phyloP scores from a whole-genome alignment of 2,888 invertebrate genomes.

The Rhagonycha fulva region DNA sequence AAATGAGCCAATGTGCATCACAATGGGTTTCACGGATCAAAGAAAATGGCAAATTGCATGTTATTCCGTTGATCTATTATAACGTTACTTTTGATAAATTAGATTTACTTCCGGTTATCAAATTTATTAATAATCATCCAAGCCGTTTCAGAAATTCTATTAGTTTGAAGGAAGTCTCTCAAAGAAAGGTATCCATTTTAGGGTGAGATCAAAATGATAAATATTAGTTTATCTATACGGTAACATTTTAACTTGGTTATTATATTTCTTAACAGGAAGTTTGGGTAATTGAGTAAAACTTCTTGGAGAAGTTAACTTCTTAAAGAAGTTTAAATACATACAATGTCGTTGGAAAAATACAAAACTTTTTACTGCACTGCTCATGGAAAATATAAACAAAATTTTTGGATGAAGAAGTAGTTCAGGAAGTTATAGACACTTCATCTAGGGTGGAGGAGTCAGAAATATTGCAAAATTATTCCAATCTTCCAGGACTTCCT shows the following conservation, averaged over 20 bases:
- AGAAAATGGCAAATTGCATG: background rate
- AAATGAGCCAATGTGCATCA: slow-evolving; percentile 19
- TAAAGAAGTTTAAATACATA: background rate
- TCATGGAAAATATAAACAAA: no score
- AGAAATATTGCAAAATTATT: background rate
- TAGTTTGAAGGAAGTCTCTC: background rate
- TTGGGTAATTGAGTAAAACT: background rate
- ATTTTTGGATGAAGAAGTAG: no score
- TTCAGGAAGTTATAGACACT: no score
- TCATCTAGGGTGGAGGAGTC: background rate
- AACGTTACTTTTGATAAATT: slow-evolving; percentile 19
- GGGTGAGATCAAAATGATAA: background rate
- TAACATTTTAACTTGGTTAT: background rate
- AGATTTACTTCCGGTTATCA: slow-evolving; percentile 8
- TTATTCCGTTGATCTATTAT: slow-evolving; percentile 16
- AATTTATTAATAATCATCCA: background rate
- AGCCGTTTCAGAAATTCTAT: background rate
- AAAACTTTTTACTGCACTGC: background rate
- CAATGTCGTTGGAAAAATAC: background rate
- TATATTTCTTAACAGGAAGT: background rate
- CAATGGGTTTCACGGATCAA: slow-evolving; percentile 7
- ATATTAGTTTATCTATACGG: background rate
- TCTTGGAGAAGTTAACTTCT: background rate
- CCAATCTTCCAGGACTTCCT: background rate
- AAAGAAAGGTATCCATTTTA: background rate